Conservation (phyloP, 2,888 invertebrate genomes). For the Syrphus vitripennis region DNA sequence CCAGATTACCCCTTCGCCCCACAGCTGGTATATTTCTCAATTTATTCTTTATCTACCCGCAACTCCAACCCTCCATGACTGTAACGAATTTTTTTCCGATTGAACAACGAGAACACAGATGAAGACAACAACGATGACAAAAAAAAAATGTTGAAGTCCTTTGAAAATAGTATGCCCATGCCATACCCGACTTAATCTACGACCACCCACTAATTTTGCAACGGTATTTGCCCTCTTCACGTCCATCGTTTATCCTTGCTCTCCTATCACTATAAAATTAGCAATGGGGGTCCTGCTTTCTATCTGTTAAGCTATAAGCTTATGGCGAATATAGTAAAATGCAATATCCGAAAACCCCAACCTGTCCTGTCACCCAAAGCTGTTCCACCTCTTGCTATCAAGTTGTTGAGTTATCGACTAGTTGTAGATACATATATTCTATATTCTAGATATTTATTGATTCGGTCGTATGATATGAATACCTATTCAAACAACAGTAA, state of each 20-base stretch:
- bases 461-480: not conserved
- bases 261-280: not conserved
- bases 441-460: not conserved
- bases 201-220: not conserved
- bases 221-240: not conserved
- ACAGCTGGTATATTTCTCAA: not conserved
- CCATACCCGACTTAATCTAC: not conserved
- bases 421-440: not conserved
- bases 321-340: not conserved
- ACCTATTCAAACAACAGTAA: not conserved
- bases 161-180: not conserved
- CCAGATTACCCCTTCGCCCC: not conserved
- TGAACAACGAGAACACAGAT: not conserved
- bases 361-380: not conserved
- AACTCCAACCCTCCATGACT: not conserved
- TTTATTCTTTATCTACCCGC: not conserved
- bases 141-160: not conserved
- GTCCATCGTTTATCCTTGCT: not conserved
- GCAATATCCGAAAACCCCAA: not conserved
- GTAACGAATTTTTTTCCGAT: not conserved
- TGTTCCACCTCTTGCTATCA: not conserved
- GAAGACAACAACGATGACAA: not conserved
- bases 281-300: not conserved
- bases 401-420: not conserved
- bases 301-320: not conserved